Evolutionary conservation across 2,113 vertebrate genomes (phyloP), one percentile per base, ranked within the genome.

Genomic region (Nibea coibor): DNA sequence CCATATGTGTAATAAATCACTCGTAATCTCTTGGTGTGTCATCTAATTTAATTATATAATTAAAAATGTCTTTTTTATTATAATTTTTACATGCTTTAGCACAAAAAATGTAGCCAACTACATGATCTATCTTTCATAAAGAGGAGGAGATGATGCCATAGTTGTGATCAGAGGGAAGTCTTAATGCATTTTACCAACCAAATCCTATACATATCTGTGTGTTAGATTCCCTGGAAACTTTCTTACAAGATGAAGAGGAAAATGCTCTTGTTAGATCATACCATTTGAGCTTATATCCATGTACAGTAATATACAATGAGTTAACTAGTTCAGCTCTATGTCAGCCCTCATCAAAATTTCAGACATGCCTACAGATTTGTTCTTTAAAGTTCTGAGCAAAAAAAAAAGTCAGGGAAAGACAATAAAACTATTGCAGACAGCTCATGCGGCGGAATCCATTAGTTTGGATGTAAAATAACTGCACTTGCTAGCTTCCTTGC

Each of bases 91-190:
- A 50, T 68, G 31, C 48, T 15, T 42, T 5, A 0, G 28, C 64
- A 31, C 24, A 58, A 45, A 51, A 39, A 78, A 3, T 43, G 35
- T 10, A 45, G 51, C 42, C 35, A 74, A 2, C 61, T 35, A 3
- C 24, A 54, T 83, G 62, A 65, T 62, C 63, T 69, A 69, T 73
- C 63, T 81, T 78, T 77, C 28, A 65, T 65, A 77, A 79, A 50
- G 79, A 82, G 78, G 54, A 61, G 47, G 66, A 20, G 62, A 48
- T 62, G 53, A 4, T 76, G 43, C 42, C 5, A 11, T 63, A 51
- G 58, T 65, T 56, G 15, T 26, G 75, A 79, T 84, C 82, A 59
- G 62, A 85, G 62, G 10, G 0, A 71, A 26, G 43, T 6, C 39
- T 69, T 69, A 65, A 84, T 81, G 22, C 10, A 59, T 50, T 42